Evolutionary conservation across 2,888 invertebrate species (phyloP), one percentile per base, ranked within the genome.

Genomic region (Cryptus armator): DNA sequence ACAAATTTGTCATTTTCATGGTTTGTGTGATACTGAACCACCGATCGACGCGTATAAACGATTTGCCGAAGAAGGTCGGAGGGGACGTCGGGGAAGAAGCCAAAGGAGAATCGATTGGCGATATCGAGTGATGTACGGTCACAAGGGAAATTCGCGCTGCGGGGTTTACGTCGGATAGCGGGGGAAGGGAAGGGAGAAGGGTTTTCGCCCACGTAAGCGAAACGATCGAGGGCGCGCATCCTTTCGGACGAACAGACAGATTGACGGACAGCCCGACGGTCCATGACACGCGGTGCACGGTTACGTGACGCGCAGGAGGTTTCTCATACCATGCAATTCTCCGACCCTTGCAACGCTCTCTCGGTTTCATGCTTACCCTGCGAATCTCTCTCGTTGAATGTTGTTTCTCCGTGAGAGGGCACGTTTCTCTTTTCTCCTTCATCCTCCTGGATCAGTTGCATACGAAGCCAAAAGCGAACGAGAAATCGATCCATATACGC

Each of bases 181-280:
- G 24, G 9, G 66, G 53, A 53, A 66, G 56, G 16, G 19, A 53
- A 43, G 7, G 46, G 66, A 37, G 74, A 71, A 81, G 81, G 77
- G 67, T 83, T 84, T 86, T 86, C 87, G 86, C 83, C 82, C 86
- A 84, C 89, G 90, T 91, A 91, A 92, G 90, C 91, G 87, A 89
- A 91, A 91, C 87, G 87, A 89, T 85, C 81, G 78, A 74, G 78
- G 74, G 48, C 51, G 78, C 78, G 75, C 70, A 81, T 81, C 78
- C 84, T 81, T 81, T 83, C 80, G 82, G 75, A 81, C 48, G 74
- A 67, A 90, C 88, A 86, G 89, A 84, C 88, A 88, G 90, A 92
- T 89, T 92, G 93, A 93, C 91, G 90, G 92, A 92, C 92, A 91
- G 89, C 84, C 88, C 89, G 90, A 81, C 90, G 90, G 90, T 90